Evolutionary conservation across 64 coral and sea anemone species (phyloP).

Genomic region (Hydrozoanthus tunicans): DNA sequence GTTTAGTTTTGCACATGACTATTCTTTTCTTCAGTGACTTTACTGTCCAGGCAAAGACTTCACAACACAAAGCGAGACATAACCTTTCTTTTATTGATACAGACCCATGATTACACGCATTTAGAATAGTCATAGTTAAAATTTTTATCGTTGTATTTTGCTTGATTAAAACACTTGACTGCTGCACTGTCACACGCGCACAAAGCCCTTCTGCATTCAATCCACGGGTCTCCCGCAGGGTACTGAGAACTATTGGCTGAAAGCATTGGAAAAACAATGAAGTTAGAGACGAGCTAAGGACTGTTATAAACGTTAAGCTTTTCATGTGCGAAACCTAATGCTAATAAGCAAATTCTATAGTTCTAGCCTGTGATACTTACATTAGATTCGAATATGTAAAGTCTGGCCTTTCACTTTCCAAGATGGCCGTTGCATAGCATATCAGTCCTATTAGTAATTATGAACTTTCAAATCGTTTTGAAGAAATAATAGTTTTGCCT

Average conservation of each 20-base stretch:
- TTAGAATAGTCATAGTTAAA: conserved; percentile 40
- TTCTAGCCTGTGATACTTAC: no score
- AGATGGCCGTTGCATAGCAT: no score
- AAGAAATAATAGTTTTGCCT: no score
- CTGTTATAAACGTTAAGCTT: no score
- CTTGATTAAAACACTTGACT: conserved; percentile 39
- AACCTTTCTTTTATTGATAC: background rate
- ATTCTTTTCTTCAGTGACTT: no score
- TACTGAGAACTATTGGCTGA: background rate
- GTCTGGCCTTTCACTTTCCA: no score
- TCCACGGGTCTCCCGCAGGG: background rate
- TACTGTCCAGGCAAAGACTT: no score
- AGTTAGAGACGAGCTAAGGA: background rate
- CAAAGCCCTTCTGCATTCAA: conserved; percentile 7
- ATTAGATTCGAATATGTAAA: no score
- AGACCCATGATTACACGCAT: background rate
- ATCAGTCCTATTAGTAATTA: no score
- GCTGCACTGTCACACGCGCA: conserved; percentile 19
- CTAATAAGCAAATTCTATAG: background rate
- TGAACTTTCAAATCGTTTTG: no score
- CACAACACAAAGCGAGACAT: background rate
- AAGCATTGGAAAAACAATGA: background rate
- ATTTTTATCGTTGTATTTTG: background rate
- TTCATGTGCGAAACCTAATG: background rate
- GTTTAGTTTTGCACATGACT: no score